Conservation (phyloP, 2,113 vertebrate genomes). For the Dendropsophus ebraccatus region DNA sequence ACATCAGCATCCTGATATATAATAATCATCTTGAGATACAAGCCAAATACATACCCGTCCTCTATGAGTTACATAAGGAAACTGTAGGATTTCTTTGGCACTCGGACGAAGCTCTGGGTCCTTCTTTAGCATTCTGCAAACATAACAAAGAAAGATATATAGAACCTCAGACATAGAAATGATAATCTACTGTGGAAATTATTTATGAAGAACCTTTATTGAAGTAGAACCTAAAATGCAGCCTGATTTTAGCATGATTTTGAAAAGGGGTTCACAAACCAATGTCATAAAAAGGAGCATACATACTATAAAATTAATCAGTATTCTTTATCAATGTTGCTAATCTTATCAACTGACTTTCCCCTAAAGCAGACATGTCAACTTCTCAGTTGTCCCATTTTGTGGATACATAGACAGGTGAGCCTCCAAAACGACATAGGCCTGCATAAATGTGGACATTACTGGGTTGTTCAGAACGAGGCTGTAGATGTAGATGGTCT, state of each 20-base stretch:
- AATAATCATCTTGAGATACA: neutral
- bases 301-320: no score
- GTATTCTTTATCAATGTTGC: no score
- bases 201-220: no score
- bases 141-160: neutral
- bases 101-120: constrained; percentile 50
- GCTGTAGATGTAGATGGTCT: no score
- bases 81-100: constrained; percentile 46
- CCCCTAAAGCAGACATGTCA: neutral
- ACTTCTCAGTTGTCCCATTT: neutral
- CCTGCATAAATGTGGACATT: neutral
- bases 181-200: neutral
- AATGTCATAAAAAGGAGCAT: no score
- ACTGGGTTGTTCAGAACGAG: no score
- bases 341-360: no score
- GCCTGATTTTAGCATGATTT: no score
- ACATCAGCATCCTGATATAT: no score
- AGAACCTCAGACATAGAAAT: neutral
- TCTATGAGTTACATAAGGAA: constrained; percentile 30
- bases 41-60: constrained; percentile 22
- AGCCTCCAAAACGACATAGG: neutral
- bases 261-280: no score
- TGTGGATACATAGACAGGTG: neutral
- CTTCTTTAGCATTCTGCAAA: constrained; percentile 43
- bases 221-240: no score